Evolutionary conservation across 2,888 invertebrate species (phyloP).

Genomic region (Diadegma fenestrale): DNA sequence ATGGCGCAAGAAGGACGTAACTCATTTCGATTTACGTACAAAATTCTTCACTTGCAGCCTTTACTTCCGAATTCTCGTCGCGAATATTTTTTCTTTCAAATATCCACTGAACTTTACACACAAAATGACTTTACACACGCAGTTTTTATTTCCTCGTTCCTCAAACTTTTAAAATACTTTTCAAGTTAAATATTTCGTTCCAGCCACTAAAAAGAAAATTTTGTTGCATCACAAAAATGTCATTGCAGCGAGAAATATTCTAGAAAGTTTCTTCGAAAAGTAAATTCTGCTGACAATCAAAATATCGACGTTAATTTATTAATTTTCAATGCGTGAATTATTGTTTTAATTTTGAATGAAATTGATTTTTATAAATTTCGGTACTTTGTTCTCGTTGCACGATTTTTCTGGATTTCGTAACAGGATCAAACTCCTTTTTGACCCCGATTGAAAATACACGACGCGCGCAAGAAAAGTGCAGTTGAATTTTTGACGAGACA

Average conservation of each 20-base stretch:
- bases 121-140: not conserved
- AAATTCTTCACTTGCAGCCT: not conserved
- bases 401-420: not conserved
- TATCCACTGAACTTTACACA: not conserved
- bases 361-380: not conserved
- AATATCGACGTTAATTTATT: too few species aligned
- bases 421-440: not conserved
- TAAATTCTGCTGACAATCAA: too few species aligned
- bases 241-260: too few species aligned
- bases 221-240: too few species aligned
- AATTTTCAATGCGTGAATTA: too few species aligned
- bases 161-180: not conserved
- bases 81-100: not conserved
- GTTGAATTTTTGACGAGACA: not conserved
- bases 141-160: not conserved
- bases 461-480: not conserved
- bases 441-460: not conserved
- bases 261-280: too few species aligned
- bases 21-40: not conserved
- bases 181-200: not conserved
- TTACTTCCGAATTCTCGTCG: not conserved
- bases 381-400: not conserved
- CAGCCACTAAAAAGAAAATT: too few species aligned
- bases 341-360: too few species aligned
- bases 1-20: constrained; percentile 2